phyloP scores from a whole-genome alignment of 2,797 vertebrate species.

The Gambusia yucatana region DNA sequence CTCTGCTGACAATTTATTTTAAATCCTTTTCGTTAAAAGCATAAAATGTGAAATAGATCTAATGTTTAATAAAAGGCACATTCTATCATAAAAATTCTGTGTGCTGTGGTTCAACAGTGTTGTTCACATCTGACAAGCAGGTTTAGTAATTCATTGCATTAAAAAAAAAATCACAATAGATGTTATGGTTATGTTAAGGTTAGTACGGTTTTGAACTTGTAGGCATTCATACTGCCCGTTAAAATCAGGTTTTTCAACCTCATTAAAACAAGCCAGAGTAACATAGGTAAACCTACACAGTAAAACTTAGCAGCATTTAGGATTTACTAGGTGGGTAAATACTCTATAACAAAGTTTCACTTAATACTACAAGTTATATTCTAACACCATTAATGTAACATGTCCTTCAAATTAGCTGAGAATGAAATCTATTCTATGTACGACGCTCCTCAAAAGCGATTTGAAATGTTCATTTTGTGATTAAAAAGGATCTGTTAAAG shows the following conservation, averaged over 20 bases:
- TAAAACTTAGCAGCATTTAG: conserved; percentile 47
- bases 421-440: conserved; percentile 32
- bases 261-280: conserved; percentile 45
- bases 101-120: conserved; percentile 32
- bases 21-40: conserved; percentile 25
- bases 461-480: conserved; percentile 49
- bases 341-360: conserved; percentile 37
- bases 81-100: conserved; percentile 33
- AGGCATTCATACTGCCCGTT: conserved; percentile 31
- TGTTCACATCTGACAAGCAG: conserved; percentile 40
- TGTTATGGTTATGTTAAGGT: conserved; percentile 37
- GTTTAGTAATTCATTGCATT: conserved; percentile 49
- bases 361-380: conserved; percentile 24
- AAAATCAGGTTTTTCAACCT: conserved; percentile 27
- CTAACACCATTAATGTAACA: conserved; percentile 47
- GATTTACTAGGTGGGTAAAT: conserved; percentile 28
- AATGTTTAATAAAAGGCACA: conserved; percentile 71
- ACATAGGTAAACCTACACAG: conserved; percentile 47
- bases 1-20: conserved; percentile 33
- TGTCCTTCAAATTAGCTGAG: conserved; percentile 29
- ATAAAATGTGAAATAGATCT: conserved; percentile 29
- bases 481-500: conserved; percentile 34
- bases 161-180: conserved; percentile 13
- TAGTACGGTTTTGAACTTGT: conserved; percentile 46
- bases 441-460: conserved; percentile 43